Evolutionary conservation across 2,113 vertebrate genomes (phyloP).

Genomic region (Halichoerus grypus): DNA sequence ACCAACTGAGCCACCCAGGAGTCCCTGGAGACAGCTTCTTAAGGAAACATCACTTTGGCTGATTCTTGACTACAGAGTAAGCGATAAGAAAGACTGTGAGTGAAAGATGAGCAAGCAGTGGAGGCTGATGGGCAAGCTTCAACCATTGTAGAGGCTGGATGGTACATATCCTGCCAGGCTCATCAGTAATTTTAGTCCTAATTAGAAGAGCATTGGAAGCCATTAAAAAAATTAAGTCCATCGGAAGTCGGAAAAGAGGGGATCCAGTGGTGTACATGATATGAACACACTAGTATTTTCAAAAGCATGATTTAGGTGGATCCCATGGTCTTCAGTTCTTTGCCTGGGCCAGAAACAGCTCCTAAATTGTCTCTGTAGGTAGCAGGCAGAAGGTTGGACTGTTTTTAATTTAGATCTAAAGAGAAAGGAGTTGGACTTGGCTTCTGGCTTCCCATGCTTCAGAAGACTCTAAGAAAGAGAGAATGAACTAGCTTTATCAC

Average conservation of each 20-base stretch:
- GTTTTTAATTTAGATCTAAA: neutral
- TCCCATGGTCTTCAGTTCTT: neutral
- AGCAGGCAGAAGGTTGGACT: neutral
- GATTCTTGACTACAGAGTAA: neutral
- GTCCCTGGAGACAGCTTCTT: neutral
- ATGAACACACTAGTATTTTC: neutral
- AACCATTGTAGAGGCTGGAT: rapidly evolving
- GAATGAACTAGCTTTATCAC: neutral
- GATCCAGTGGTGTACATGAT: rapidly evolving
- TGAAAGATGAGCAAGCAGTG: neutral
- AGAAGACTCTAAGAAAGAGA: neutral
- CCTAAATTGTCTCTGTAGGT: neutral
- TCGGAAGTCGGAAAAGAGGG: neutral
- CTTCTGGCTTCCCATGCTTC: neutral
- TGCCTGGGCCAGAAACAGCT: neutral
- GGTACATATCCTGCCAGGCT: neutral
- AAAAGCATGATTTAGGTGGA: neutral
- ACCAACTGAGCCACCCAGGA: neutral
- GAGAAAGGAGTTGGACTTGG: neutral
- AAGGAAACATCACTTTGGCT: neutral
- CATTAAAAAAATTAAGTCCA: neutral
- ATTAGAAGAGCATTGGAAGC: neutral
- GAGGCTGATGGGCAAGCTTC: neutral
- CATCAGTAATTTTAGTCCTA: neutral
- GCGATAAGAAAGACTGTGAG: too few relatives aligned